Conservation (phyloP, 2,113 vertebrate species). For the Aleadryas rufinucha region DNA sequence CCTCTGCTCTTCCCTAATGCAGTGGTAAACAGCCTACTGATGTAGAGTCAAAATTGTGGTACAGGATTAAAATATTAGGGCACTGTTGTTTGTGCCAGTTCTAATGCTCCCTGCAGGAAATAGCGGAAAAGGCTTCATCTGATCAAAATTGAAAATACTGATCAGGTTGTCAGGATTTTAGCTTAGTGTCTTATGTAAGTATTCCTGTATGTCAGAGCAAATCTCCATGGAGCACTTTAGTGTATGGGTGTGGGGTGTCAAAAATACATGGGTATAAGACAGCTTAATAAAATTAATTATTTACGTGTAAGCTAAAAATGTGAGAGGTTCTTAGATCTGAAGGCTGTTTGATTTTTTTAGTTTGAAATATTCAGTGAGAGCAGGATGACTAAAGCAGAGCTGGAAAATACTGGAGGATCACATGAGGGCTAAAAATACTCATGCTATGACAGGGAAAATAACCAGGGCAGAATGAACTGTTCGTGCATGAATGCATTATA, state of each 20-base stretch:
- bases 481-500: not conserved
- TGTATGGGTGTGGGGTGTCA: not conserved
- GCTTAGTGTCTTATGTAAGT: conserved; percentile 35
- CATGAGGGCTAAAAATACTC: conserved; percentile 81
- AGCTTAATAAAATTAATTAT: conserved; percentile 25
- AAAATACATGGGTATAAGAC: not conserved
- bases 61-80: conserved; percentile 7
- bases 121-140: not conserved
- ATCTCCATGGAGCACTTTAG: not conserved
- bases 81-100: not conserved
- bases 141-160: conserved; percentile 3
- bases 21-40: not conserved
- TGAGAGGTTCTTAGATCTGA: conserved; percentile 2
- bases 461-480: conserved; percentile 71
- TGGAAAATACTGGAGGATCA: conserved; percentile 78
- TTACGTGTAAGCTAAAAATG: not conserved
- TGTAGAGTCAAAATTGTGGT: not conserved
- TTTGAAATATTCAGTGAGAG: conserved; percentile 69
- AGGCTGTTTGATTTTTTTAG: not conserved
- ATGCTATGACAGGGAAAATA: conserved; percentile 64
- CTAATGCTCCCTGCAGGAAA: not conserved
- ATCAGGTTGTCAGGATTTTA: conserved; percentile 28
- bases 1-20: not conserved
- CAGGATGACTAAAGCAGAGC: conserved; percentile 72
- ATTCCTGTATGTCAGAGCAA: not conserved